Percentiles rank a stretch among this genome's conserved stretches.
Conservation (phyloP, 1,140 invertebrate species). For the Penaeus japonicus region DNA sequence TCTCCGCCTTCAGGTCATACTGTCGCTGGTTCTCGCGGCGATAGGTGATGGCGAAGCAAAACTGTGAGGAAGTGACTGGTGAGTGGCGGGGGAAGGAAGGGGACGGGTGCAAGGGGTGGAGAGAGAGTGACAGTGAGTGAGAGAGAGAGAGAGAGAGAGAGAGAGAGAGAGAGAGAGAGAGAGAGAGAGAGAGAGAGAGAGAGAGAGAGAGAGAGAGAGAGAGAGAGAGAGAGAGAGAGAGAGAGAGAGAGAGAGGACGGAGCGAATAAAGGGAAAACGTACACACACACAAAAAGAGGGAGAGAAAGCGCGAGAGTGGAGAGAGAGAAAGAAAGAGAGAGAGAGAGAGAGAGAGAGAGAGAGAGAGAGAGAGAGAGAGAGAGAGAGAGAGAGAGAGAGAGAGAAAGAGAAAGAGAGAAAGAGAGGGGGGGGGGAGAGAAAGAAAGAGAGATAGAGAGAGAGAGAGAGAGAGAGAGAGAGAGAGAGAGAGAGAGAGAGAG, state of each 20-base stretch:
- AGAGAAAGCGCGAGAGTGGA: background rate
- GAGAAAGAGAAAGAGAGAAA: too few species aligned
- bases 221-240: background rate
- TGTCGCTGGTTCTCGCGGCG: constrained; percentile 84
- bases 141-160: too few species aligned
- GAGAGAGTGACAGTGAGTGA: background rate
- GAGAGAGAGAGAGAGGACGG: background rate
- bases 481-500: too few species aligned
- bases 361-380: too few species aligned
- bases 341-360: background rate
- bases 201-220: background rate
- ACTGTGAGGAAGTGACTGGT: constrained; percentile 70
- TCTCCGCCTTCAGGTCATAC: constrained; percentile 84
- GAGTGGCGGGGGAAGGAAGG: background rate
- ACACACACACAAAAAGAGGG: background rate
- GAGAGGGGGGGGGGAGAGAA: too few species aligned
- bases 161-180: background rate
- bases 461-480: too few species aligned
- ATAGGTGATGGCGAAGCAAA: constrained; percentile 89
- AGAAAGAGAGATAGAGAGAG: too few species aligned
- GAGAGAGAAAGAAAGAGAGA: background rate
- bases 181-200: background rate
- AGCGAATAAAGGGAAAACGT: background rate
- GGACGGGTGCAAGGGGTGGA: background rate
- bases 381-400: too few species aligned